phyloP scores from a whole-genome alignment of 2,888 invertebrate species.

The Erebia epiphron region DNA sequence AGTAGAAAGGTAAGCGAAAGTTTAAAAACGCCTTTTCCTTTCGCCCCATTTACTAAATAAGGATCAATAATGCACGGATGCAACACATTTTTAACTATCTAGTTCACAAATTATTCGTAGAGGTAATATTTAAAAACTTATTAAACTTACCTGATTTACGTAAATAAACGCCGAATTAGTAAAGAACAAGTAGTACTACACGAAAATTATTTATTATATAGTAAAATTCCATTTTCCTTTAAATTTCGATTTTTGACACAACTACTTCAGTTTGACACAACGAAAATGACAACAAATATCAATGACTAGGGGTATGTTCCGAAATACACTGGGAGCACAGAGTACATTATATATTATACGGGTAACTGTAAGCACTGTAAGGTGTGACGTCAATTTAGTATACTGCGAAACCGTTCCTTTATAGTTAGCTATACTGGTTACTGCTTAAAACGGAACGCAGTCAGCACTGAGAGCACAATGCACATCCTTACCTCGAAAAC shows the following conservation, averaged over 20 bases:
- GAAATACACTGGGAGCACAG: too few relatives aligned
- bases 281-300: neutral
- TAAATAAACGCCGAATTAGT: neutral
- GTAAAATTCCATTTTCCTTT: neutral
- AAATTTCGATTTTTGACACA: neutral
- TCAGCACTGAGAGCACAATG: too few relatives aligned
- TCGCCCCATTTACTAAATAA: slow-evolving; percentile 40
- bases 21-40: slow-evolving; percentile 11
- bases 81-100: slow-evolving; percentile 9
- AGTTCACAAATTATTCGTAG: neutral
- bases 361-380: too few relatives aligned
- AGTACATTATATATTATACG: too few relatives aligned
- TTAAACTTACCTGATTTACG: slow-evolving; percentile 4
- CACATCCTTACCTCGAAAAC: too few relatives aligned
- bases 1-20: slow-evolving; percentile 36
- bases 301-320: too few relatives aligned
- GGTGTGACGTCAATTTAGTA: too few relatives aligned
- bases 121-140: neutral
- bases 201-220: too few relatives aligned
- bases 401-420: too few relatives aligned
- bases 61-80: slow-evolving; percentile 46
- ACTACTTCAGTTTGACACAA: neutral
- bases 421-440: too few relatives aligned
- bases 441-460: too few relatives aligned
- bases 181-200: neutral